phyloP scores from a whole-genome alignment of 2,113 vertebrate species.

The Pachycephala philippinensis region DNA sequence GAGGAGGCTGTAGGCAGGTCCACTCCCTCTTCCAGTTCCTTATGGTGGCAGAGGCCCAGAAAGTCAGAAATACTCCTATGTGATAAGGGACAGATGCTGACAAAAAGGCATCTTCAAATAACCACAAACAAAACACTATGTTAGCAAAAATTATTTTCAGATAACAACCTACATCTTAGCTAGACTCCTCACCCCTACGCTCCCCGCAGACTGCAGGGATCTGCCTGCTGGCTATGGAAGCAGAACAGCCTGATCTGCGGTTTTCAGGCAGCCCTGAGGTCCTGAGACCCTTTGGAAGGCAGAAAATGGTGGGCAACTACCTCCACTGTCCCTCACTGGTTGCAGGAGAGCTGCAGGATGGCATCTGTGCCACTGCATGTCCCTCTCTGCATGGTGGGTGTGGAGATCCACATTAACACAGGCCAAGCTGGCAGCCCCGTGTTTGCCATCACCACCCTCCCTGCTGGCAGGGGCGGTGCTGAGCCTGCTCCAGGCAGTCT shows the following conservation, averaged over 20 bases:
- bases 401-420: not conserved
- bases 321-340: not conserved
- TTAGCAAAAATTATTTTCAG: not conserved
- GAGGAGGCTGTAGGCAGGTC: not conserved
- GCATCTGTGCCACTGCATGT: not conserved
- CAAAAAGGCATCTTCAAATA: not conserved
- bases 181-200: not conserved
- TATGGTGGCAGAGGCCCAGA: not conserved
- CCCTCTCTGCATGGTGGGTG: rapidly evolving
- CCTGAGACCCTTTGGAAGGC: not conserved
- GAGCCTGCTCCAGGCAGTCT: not conserved
- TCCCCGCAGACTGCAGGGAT: not conserved
- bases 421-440: rapidly evolving
- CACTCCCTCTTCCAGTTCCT: not conserved
- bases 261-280: not conserved
- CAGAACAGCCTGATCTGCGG: not conserved
- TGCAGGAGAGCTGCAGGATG: not conserved
- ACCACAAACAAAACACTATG: not conserved
- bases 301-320: not conserved
- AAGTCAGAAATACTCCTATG: not conserved
- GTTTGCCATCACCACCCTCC: not conserved
- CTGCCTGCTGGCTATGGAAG: not conserved
- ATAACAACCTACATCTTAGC: not conserved
- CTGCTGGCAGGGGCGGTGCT: not conserved
- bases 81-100: not conserved